Conservation (phyloP, 2,113 vertebrate genomes). For the Archilochus colubris region DNA sequence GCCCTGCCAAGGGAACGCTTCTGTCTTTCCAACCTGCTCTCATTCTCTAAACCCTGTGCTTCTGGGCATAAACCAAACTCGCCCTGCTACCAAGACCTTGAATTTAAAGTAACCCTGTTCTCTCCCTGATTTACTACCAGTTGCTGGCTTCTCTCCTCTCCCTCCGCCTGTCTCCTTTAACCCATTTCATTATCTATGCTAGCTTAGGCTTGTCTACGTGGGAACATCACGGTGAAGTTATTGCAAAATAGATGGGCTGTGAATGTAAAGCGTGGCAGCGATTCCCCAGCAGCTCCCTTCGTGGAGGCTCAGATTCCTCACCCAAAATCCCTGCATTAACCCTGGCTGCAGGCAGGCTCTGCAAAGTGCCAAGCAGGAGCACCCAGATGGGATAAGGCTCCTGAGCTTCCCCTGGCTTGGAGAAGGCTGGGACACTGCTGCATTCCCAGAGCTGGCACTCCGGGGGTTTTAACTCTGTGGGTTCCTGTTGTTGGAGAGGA, state of each 20-base stretch:
- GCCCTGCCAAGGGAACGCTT: background rate
- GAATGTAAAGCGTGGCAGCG: slow-evolving; percentile 55
- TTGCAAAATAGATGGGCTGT: slow-evolving; percentile 70
- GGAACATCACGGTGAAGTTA: slow-evolving; percentile 63
- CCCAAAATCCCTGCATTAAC: background rate
- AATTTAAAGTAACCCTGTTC: slow-evolving; percentile 49
- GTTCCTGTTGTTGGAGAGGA: background rate
- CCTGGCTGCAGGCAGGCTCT: background rate
- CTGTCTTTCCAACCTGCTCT: background rate
- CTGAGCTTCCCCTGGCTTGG: background rate
- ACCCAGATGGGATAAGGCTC: background rate
- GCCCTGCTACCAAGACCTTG: slow-evolving; percentile 32
- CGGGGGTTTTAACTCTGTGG: background rate
- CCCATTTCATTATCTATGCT: slow-evolving; percentile 73
- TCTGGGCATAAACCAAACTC: background rate
- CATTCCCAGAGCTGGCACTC: background rate
- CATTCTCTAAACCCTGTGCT: background rate
- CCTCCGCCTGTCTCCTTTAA: slow-evolving; percentile 66
- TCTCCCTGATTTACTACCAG: slow-evolving; percentile 56
- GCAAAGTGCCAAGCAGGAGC: background rate
- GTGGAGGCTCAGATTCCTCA: background rate
- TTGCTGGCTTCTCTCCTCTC: slow-evolving; percentile 64
- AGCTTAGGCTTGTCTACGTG: slow-evolving; percentile 72
- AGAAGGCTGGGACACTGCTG: background rate
- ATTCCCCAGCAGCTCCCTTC: slow-evolving; percentile 49